phyloP scores from a whole-genome alignment of 1,140 invertebrate genomes.

The Apis dorsata region DNA sequence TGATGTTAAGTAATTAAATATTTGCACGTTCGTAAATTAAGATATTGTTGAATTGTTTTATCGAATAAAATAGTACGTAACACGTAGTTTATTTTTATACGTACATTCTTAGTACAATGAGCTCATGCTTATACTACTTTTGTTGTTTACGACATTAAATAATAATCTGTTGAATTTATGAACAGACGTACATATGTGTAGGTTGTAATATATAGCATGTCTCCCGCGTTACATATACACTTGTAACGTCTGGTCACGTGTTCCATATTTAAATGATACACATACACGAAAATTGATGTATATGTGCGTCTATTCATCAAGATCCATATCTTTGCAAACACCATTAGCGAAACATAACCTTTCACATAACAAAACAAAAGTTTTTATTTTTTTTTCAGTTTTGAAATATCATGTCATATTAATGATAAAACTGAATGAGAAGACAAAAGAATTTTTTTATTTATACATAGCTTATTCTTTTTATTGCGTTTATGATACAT shows the following conservation, averaged over 20 bases:
- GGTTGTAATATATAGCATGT: neutral
- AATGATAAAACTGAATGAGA: neutral
- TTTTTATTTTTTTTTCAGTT: neutral
- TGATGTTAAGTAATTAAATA: neutral
- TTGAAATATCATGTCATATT: neutral
- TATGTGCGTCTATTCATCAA: neutral
- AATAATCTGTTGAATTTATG: slow-evolving; percentile 29
- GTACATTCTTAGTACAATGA: slow-evolving; percentile 10
- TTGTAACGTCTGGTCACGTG: slow-evolving; percentile 32
- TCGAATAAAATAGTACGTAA: neutral
- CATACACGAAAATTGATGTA: neutral
- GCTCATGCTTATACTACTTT: slow-evolving; percentile 24
- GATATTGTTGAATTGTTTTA: slow-evolving; percentile 1
- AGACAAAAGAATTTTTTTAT: slow-evolving; percentile 1
- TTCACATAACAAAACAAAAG: no score
- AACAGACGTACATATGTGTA: neutral
- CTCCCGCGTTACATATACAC: slow-evolving; percentile 31
- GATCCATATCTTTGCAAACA: slow-evolving; percentile 31
- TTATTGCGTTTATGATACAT: slow-evolving; percentile 52
- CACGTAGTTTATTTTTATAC: slow-evolving; percentile 38
- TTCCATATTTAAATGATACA: neutral
- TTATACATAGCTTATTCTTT: slow-evolving; percentile 45
- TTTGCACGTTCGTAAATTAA: neutral
- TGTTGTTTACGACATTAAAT: slow-evolving; percentile 28
- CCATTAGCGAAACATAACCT: slow-evolving; percentile 43